These are phyloP conservation scores for Cerastis leucographa DNA, from an alignment of 2,888 invertebrate genomes.

Conservation along the genomic window DNA sequence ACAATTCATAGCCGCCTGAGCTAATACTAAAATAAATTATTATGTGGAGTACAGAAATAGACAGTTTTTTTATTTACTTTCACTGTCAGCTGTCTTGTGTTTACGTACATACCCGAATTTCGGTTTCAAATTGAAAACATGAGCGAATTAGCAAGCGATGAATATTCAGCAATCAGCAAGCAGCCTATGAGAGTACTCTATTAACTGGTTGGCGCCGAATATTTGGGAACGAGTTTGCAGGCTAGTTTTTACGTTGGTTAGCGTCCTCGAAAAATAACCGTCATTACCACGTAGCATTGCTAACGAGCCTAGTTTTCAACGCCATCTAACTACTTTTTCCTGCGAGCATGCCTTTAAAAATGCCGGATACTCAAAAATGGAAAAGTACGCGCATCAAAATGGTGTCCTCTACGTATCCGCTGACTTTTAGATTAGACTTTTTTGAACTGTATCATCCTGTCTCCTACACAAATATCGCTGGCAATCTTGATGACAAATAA, in stretches of 20 bases:
- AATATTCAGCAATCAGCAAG: slow-evolving; percentile 72
- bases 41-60: slow-evolving; percentile 63
- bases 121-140: slow-evolving; percentile 68
- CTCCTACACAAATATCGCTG: slow-evolving; percentile 49
- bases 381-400: slow-evolving; percentile 44
- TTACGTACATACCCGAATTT: slow-evolving; percentile 63
- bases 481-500: slow-evolving; percentile 52
- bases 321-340: slow-evolving; percentile 61
- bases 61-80: slow-evolving; percentile 69
- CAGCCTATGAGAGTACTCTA: slow-evolving; percentile 42
- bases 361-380: slow-evolving; percentile 66
- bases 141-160: slow-evolving; percentile 69
- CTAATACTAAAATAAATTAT: slow-evolving; percentile 69
- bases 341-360: slow-evolving; percentile 49
- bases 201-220: slow-evolving; percentile 62
- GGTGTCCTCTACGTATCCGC: slow-evolving; percentile 52
- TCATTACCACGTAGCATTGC: slow-evolving; percentile 76
- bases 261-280: slow-evolving; percentile 89
- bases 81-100: slow-evolving; percentile 62
- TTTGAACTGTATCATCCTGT: slow-evolving; percentile 47
- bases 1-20: slow-evolving; percentile 64
- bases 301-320: slow-evolving; percentile 78
- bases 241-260: slow-evolving; percentile 81
- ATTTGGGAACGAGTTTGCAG: slow-evolving; percentile 79
- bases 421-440: slow-evolving; percentile 36